Conservation (phyloP, 2,113 vertebrate species). For the Hucho hucho region DNA sequence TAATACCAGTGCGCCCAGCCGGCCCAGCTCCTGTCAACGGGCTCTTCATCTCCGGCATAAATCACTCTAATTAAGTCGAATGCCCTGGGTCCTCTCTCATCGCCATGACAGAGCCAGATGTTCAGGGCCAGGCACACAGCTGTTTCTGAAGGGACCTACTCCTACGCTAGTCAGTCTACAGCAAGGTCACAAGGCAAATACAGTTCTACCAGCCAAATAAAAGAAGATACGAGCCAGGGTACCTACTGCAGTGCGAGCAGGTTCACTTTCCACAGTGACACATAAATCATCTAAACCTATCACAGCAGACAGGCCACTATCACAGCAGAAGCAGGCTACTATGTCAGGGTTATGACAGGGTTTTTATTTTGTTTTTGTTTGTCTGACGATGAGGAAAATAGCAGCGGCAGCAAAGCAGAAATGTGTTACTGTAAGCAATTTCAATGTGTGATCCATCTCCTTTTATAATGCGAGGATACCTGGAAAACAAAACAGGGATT, state of each 20-base stretch:
- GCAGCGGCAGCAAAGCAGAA: no score
- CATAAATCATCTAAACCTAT: no score
- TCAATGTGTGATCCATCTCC: neutral
- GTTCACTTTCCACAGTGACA: no score
- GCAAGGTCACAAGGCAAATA: neutral
- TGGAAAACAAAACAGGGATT: neutral
- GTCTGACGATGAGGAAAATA: no score
- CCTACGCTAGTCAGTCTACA: neutral
- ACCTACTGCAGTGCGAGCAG: no score
- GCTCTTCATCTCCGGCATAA: neutral
- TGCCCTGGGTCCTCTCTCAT: no score
- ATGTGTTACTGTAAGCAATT: no score
- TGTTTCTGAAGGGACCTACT: neutral
- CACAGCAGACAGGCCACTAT: no score
- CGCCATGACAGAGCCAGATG: conserved; percentile 13
- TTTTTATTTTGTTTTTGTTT: no score
- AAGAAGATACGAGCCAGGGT: no score
- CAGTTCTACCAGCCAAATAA: neutral
- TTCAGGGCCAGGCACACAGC: neutral
- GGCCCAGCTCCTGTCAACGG: neutral
- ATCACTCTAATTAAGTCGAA: conserved; percentile 2
- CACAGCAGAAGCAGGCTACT: no score
- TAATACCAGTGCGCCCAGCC: neutral
- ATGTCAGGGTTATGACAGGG: no score
- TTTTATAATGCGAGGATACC: neutral